Percentiles rank a stretch among this genome's conserved stretches.
These are phyloP conservation scores for Jacana jacana DNA, from an alignment of 2,113 vertebrate genomes.

Conservation along the genomic window DNA sequence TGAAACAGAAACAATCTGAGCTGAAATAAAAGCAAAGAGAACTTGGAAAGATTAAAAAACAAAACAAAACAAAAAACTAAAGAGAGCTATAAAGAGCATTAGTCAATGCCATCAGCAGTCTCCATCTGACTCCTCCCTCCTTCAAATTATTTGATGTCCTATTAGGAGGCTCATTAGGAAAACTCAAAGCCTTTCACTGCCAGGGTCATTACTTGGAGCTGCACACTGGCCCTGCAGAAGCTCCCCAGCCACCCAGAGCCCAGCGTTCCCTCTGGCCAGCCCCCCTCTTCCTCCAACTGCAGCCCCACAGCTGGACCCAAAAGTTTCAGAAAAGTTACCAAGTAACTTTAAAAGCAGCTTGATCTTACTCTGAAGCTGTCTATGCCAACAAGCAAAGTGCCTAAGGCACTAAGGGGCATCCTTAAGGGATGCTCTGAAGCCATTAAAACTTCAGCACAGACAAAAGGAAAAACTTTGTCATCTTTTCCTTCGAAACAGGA, in stretches of 20 bases:
- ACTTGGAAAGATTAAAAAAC: not conserved
- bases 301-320: not conserved
- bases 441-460: rapidly evolving
- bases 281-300: not conserved
- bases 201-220: not conserved
- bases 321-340: rapidly evolving
- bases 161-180: constrained; percentile 43
- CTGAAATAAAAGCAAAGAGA: not conserved
- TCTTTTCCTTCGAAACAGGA: rapidly evolving
- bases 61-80: too few species aligned
- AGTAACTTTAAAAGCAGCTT: rapidly evolving
- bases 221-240: not conserved
- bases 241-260: not conserved
- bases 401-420: too few species aligned
- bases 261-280: not conserved
- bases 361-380: rapidly evolving
- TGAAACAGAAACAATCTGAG: not conserved
- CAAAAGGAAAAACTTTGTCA: not conserved
- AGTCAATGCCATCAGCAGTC: not conserved
- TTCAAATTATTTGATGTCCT: constrained; percentile 1
- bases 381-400: rapidly evolving
- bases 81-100: not conserved
- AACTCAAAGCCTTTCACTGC: not conserved
- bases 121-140: constrained; percentile 11
- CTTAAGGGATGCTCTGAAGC: not conserved